A percentile compares a stretch with the other conserved stretches of the same genome.
Conservation (phyloP, 2,888 invertebrate genomes). For the Tenthredo distinguenda region DNA sequence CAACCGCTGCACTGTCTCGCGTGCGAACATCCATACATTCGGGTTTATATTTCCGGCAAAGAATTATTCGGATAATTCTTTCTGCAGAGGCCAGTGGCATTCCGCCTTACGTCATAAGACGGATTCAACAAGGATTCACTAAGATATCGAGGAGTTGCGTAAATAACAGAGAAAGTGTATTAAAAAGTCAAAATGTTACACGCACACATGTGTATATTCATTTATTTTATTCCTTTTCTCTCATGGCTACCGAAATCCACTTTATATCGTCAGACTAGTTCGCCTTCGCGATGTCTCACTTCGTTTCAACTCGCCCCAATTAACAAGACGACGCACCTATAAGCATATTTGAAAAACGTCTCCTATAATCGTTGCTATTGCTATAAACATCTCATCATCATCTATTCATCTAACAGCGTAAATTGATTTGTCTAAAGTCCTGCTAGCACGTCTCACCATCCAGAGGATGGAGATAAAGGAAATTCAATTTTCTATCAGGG, state of each 20-base stretch:
- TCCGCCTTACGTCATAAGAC: constrained; percentile 24
- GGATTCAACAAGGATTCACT: constrained; percentile 15
- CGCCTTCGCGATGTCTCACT: background rate
- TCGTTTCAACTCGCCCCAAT: background rate
- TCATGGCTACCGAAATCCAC: background rate
- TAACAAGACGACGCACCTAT: background rate
- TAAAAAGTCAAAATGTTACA: constrained; percentile 23
- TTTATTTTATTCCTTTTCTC: background rate
- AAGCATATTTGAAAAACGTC: constrained; percentile 22
- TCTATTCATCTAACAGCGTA: background rate
- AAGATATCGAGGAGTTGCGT: constrained; percentile 7
- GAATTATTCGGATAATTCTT: background rate
- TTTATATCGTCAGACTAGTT: constrained; percentile 10
- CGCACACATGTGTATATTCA: background rate
- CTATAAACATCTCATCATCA: too few species aligned
- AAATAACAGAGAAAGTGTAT: constrained; percentile 24
- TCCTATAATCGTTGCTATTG: constrained; percentile 31
- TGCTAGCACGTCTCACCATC: background rate
- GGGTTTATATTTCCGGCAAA: background rate
- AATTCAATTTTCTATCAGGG: background rate
- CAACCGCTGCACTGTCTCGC: background rate
- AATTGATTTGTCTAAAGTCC: constrained; percentile 5
- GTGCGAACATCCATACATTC: background rate
- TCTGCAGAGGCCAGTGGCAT: background rate
- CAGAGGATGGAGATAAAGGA: background rate